Conservation (phyloP, 2,113 vertebrate genomes). For the Pandion haliaetus region DNA sequence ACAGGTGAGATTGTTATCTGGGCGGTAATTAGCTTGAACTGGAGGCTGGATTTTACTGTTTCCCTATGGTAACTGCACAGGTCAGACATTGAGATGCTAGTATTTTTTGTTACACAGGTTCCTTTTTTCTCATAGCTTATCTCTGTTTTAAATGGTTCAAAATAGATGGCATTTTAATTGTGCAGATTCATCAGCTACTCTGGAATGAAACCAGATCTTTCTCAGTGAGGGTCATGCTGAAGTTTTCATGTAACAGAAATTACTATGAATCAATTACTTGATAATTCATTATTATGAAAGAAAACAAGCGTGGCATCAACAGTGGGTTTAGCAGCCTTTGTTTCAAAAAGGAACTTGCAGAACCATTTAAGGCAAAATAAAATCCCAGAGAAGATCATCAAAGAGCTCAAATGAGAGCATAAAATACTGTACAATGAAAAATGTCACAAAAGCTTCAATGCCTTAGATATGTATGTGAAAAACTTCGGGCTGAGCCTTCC, state of each 20-base stretch:
- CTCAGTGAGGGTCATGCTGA: neutral
- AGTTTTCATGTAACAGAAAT: neutral
- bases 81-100: neutral
- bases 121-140: slow-evolving; percentile 18
- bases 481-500: slow-evolving; percentile 56
- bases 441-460: slow-evolving; percentile 49
- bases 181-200: slow-evolving; percentile 7
- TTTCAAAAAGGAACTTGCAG: slow-evolving; percentile 29
- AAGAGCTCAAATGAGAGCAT: slow-evolving; percentile 37
- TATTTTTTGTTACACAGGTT: neutral
- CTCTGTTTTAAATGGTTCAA: slow-evolving; percentile 22
- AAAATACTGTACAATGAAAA: slow-evolving; percentile 61
- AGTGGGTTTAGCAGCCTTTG: slow-evolving; percentile 10
- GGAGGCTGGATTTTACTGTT: neutral
- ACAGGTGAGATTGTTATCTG: slow-evolving; percentile 16
- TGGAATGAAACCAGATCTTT: slow-evolving; percentile 47
- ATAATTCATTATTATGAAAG: slow-evolving; percentile 2
- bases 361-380: slow-evolving; percentile 56
- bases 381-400: slow-evolving; percentile 38
- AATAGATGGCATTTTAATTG: slow-evolving; percentile 62
- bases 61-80: neutral
- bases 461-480: slow-evolving; percentile 56
- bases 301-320: slow-evolving; percentile 39
- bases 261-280: slow-evolving; percentile 19
- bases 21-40: neutral